phyloP scores from a whole-genome alignment of 1,140 invertebrate genomes.

The Lordiphosa stackelbergi region DNA sequence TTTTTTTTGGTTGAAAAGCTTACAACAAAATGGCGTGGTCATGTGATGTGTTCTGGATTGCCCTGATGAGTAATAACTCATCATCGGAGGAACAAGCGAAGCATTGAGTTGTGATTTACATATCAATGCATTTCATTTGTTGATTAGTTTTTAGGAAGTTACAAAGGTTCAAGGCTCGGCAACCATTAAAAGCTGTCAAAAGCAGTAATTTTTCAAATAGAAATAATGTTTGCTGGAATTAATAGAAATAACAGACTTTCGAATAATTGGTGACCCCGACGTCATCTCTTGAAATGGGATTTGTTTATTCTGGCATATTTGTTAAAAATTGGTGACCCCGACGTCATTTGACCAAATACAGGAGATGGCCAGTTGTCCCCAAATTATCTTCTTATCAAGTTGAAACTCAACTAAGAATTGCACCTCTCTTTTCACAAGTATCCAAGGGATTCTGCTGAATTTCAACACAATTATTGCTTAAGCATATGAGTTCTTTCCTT shows the following conservation, averaged over 20 bases:
- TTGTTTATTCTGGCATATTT: too few relatives aligned
- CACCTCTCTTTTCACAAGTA: too few relatives aligned
- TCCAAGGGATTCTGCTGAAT: too few relatives aligned
- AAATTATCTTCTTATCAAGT: too few relatives aligned
- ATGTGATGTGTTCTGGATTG: constrained; percentile 16
- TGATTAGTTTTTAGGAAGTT: constrained; percentile 48
- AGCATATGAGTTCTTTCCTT: not conserved
- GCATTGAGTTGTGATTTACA: constrained; percentile 58
- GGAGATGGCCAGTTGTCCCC: not conserved
- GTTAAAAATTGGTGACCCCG: too few relatives aligned
- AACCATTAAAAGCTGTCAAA: constrained; percentile 42
- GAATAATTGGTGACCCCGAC: too few relatives aligned
- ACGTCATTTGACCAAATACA: too few relatives aligned
- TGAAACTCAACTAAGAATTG: too few relatives aligned
- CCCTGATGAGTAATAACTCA: constrained; percentile 1
- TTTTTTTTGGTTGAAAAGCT: constrained; percentile 29
- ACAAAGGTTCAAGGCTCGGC: constrained; percentile 13
- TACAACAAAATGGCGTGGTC: constrained; percentile 65
- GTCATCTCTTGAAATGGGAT: too few relatives aligned
- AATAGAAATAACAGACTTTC: too few relatives aligned
- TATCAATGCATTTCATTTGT: constrained; percentile 60
- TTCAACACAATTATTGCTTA: not conserved
- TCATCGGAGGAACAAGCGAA: constrained; percentile 24
- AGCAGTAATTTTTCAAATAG: too few relatives aligned
- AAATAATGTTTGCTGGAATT: too few relatives aligned